Evolutionary conservation across 2,113 vertebrate genomes (phyloP).

Genomic region (Brachionichthys hirsutus): DNA sequence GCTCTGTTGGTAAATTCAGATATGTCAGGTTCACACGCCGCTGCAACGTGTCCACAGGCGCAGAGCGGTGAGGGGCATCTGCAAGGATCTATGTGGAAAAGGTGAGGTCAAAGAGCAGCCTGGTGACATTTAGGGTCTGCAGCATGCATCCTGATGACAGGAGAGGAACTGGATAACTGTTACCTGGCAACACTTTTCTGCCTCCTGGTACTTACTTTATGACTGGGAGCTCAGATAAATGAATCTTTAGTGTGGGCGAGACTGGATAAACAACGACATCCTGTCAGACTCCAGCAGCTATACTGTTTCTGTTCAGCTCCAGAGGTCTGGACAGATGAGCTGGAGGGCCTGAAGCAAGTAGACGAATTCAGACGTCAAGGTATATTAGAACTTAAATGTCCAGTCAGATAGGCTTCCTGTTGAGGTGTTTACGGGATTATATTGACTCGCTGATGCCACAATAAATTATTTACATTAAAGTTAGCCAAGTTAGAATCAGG

Average conservation of each 20-base stretch:
- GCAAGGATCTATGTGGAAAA: conserved; percentile 33
- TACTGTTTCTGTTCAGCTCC: conserved; percentile 5
- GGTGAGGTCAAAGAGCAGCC: conserved; percentile 25
- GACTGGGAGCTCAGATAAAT: conserved; percentile 38
- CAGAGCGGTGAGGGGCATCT: conserved; percentile 22
- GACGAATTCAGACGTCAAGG: conserved; percentile 20
- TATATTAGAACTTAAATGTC: conserved; percentile 8
- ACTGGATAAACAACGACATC: conserved; percentile 37
- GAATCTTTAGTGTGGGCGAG: conserved; percentile 38
- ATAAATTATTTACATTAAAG: background rate
- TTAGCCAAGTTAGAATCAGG: background rate
- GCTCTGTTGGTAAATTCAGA: conserved; percentile 39
- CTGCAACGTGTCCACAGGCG: conserved; percentile 11
- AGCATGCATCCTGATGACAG: conserved; percentile 24
- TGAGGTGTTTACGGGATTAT: background rate
- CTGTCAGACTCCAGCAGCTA: conserved; percentile 33
- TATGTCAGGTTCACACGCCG: conserved; percentile 13
- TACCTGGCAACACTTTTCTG: conserved; percentile 16
- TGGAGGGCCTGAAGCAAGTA: conserved; percentile 6
- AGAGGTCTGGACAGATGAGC: conserved; percentile 17
- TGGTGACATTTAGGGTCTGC: conserved; percentile 38
- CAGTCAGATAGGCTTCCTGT: background rate
- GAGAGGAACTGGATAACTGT: conserved; percentile 4
- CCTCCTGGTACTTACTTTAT: conserved; percentile 1
- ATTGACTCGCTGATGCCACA: background rate